Evolutionary conservation across 1,140 invertebrate species (phyloP), one percentile per base, ranked within the genome.

Genomic region (Holcopasites calliopsidis): DNA sequence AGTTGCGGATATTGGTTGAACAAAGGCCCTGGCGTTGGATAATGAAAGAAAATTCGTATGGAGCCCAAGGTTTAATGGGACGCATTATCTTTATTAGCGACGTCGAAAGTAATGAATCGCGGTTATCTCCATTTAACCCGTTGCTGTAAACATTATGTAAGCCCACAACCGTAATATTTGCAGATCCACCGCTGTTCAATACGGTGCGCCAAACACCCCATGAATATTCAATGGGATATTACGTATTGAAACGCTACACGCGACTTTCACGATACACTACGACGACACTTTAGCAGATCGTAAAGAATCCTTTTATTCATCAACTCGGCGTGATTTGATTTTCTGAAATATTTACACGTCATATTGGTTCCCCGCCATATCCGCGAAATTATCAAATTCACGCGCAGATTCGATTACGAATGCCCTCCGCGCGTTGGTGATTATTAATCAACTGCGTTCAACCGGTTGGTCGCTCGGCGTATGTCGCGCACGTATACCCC

Each of bases 401-500:
- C 13, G n/a, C 11, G 2, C 10, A 11, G n/a, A n/a, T n/a, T n/a
- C n/a, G n/a, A n/a, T n/a, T n/a, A n/a, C n/a, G 35, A 57, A 65
- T 64, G 21, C 10, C 44, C 33, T 38, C 31, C 10, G n/a, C 18
- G n/a, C 21, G 35, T 31, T 28, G 33, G 50, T 66, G 42, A 74
- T 44, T 74, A 62, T 23, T 42, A 66, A 66, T 66, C 61, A 26
- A 47, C 10, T 2, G 58, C 13, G 11, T n/a, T 42, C 16, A 28
- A 65, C 11, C 21, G 33, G n/a, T n/a, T n/a, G 6, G 61, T 33
- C 40, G 18, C 50, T 55, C 5, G 11, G 7, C 40, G 62, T 66
- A 74, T 74, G 40, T 73, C 47, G 26, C 57, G 58, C 47, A 57
- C 52, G 66, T 64, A 57, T 38, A 50, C 57, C 28, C n/a, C 42